Evolutionary conservation across 2,888 invertebrate genomes (phyloP), one percentile per base, ranked within the genome.

Genomic region (Acleris emargana): DNA sequence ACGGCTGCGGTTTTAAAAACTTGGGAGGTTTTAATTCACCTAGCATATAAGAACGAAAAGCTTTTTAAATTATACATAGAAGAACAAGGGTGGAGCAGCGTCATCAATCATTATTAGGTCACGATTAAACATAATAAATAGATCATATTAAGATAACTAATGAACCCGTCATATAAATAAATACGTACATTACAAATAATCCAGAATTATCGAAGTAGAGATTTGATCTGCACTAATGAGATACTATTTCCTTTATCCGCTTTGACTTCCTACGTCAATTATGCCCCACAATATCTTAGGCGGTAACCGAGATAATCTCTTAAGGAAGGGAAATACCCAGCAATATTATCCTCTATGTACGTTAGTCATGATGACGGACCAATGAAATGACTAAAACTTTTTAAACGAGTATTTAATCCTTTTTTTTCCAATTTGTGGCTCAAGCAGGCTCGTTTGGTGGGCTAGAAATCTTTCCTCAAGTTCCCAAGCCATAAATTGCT

Each of bases 401-500:
- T 67, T 69, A 42, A 38, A 71, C 69, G 58, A 72, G 76, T 76
- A 25, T 6, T 6, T 25, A 76, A 75, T 76, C 72, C 69, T 66
- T 71, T 72, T 73, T 73, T 70, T 69, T 69, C 68, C 71, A 78
- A 76, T 81, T 32, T 79, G 78, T 78, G 76, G 74, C 69, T 72
- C 72, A 74, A 76, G 74, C 72, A 70, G 73, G 73, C 73, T 78
- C 78, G 75, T 75, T 76, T 79, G 73, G 71, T 72, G 71, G 73
- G 72, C 70, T 74, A 73, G 66, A 72, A 76, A 70, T 73, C 76
- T 77, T 79, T 79, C 77, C 79, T 72, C 73, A 77, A 84, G 79
- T 85, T 83, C 77, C 80, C 73, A 75, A 74, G 74, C 81, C 71
- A 83, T 84, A 84, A 87, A 86, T 84, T 83, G 79, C 77, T 80